Conservation (phyloP, 2,888 invertebrate genomes). For the Sarcophaga caerulescens region DNA sequence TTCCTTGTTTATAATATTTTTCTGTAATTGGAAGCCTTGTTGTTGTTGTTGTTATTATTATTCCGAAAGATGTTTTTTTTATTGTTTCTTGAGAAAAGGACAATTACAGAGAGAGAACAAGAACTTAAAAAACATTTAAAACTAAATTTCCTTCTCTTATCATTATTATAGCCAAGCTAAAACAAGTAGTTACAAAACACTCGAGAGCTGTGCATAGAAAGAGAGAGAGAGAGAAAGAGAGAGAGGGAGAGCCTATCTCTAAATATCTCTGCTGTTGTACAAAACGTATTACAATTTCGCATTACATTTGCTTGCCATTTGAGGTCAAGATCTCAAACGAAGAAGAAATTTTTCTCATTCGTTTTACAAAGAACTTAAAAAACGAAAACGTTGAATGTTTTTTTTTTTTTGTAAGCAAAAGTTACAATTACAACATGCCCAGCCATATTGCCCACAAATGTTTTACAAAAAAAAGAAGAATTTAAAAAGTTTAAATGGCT, state of each 20-base stretch:
- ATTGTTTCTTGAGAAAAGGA: slow-evolving; percentile 22
- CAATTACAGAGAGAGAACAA: slow-evolving; percentile 29
- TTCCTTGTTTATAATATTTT: slow-evolving; percentile 26
- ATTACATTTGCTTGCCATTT: not conserved
- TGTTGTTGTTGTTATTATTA: not conserved
- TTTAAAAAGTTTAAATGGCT: not conserved
- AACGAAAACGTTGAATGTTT: no score
- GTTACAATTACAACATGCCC: not conserved
- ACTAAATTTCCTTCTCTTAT: slow-evolving; percentile 52
- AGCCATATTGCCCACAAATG: not conserved
- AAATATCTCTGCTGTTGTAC: not conserved
- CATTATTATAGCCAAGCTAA: not conserved
- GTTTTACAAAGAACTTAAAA: not conserved
- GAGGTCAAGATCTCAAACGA: not conserved
- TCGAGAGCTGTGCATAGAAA: slow-evolving; percentile 8
- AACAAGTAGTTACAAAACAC: no score
- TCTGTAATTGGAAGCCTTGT: slow-evolving; percentile 54
- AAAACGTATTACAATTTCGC: not conserved
- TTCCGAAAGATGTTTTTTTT: no score
- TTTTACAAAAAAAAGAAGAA: no score
- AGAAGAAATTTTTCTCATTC: not conserved
- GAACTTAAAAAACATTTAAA: slow-evolving; percentile 44
- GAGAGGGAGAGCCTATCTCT: not conserved
- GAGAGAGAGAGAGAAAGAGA: not conserved
- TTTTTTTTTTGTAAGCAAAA: not conserved